Percentiles rank a stretch among this genome's conserved stretches.
phyloP scores from a whole-genome alignment of 2,888 invertebrate genomes.

The Volucella zonaria region DNA sequence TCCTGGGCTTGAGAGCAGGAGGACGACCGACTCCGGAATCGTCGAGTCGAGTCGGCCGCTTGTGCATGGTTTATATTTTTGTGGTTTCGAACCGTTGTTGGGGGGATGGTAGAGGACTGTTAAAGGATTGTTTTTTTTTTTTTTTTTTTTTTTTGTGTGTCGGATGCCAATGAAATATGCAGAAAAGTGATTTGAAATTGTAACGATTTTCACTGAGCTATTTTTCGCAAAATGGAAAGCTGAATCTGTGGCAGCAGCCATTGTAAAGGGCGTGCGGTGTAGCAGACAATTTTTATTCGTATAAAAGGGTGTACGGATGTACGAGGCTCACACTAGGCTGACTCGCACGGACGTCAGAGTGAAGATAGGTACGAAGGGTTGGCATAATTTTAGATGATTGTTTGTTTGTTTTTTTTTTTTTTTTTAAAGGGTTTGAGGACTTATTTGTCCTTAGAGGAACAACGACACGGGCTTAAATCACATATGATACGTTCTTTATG shows the following conservation, averaged over 20 bases:
- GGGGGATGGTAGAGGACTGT: not conserved
- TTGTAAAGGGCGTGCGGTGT: not conserved
- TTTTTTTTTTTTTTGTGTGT: conserved; percentile 5
- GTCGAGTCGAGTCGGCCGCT: too few relatives aligned
- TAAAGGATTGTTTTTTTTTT: not conserved
- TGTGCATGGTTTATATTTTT: conserved; percentile 24
- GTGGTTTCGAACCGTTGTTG: not conserved
- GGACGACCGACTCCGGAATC: too few relatives aligned
- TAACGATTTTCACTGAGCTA: conserved; percentile 49
- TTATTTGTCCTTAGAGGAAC: too few relatives aligned
- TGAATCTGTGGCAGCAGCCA: not conserved
- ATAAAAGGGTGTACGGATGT: too few relatives aligned
- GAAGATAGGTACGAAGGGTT: not conserved
- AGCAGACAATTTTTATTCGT: conserved; percentile 7
- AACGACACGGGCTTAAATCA: too few relatives aligned
- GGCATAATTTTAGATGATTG: not conserved
- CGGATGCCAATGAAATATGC: conserved; percentile 60
- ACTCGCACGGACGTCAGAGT: too few relatives aligned
- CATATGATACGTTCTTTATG: too few relatives aligned
- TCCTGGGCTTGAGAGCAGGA: not conserved
- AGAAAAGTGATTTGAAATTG: conserved; percentile 55
- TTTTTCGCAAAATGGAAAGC: conserved; percentile 6
- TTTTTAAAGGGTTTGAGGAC: not conserved
- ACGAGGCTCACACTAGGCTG: too few relatives aligned
- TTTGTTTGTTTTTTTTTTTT: not conserved